Percentiles rank a stretch among this genome's conserved stretches.
These are phyloP conservation scores for Pygoscelis antarcticus DNA, from an alignment of 2,113 vertebrate genomes.

Conservation along the genomic window DNA sequence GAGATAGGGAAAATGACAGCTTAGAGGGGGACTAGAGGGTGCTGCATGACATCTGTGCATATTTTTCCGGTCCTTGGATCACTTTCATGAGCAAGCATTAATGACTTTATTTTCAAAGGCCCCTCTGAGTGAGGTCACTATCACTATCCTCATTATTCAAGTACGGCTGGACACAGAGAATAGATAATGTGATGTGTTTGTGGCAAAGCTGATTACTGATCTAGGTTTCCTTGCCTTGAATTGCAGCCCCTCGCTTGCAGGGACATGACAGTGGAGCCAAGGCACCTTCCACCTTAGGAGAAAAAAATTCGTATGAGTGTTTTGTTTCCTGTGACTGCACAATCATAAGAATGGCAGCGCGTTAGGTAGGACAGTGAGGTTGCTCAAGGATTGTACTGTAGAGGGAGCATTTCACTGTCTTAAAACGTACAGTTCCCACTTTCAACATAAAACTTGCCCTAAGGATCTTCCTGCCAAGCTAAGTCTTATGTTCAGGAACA, in stretches of 20 bases:
- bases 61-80: background rate
- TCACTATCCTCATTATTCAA: background rate
- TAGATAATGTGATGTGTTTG: background rate
- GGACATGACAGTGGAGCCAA: background rate
- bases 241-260: background rate
- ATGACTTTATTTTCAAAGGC: background rate
- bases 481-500: background rate
- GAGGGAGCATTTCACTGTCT: background rate
- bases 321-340: background rate
- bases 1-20: background rate
- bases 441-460: background rate
- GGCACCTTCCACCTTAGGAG: background rate
- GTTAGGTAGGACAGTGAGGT: background rate
- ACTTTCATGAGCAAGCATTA: background rate
- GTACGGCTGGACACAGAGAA: background rate
- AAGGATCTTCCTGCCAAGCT: background rate
- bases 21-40: background rate
- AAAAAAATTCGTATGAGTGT: background rate
- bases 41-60: background rate
- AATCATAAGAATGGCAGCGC: background rate
- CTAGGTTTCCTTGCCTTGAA: background rate
- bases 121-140: background rate
- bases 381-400: background rate
- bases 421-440: background rate
- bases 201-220: background rate